Base-by-base conservation (phyloP, 23 tunicate species). In the Botrylloides violaceus region DNA sequence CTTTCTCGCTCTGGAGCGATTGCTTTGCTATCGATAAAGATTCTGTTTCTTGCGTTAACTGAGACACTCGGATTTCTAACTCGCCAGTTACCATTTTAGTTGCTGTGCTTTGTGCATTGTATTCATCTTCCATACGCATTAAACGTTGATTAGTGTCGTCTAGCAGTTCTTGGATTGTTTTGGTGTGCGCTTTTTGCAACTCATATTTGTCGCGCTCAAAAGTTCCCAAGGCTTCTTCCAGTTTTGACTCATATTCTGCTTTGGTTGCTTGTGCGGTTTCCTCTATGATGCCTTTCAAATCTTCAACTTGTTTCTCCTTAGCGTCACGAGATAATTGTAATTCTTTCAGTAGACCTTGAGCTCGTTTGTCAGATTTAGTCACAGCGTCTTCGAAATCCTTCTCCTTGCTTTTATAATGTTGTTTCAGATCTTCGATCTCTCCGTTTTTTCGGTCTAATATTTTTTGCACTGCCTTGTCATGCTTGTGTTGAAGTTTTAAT, bases 171-270 rank as follows among this genome's bases (percentile, higher is more conserved):
- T 90, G 97, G 49, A 90, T 90, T 59, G 64, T 78, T 90, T 78
- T 72, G 39, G 97, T 90, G 78, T 90, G 97, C 6, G 57, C n/a
- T 82, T 90, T 90, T 66, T 90, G 97, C 18, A 90, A 38, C 49
- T 90, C 97, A 50, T 90, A 90, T 62, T 83, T 90, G 56, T 90
- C 97, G 38, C 74, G 66, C 49, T 90, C 97, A 82, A 81, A 68
- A 68, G 25, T 47, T 1, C 74, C 74, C 6, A 68, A 20, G 4
- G 74, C 74, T 68, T 68, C 74, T 23, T 68, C 49, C 31, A 85
- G 81, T 64, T 87, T 87, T 1, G 86, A 71, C 23, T 87, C 95
- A 57, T 76, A 87, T 76, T 87, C 95, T 3, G 78, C 63, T 50
- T 64, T 76, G 2, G 82, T 49, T 36, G 82, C 30, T 53, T 76